Conservation (phyloP, 2,113 vertebrate species). For the Cheilinus undulatus region DNA sequence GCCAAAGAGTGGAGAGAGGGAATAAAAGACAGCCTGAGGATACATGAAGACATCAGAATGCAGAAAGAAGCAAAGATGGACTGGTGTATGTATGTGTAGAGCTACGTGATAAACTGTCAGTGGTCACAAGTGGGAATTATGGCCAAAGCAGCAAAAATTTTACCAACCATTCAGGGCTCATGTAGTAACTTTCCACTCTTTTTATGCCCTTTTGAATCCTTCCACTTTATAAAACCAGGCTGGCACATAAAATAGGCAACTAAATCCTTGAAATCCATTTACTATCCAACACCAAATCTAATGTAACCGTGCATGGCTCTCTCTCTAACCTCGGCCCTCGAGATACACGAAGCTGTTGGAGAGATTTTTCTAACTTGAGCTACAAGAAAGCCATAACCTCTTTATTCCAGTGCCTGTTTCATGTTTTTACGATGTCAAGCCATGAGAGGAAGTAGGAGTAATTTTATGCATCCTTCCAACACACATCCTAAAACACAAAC, state of each 20-base stretch:
- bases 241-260: slow-evolving; percentile 4
- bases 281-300: slow-evolving; percentile 14
- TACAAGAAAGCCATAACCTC: background rate
- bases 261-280: slow-evolving; percentile 9
- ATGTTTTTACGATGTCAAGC: background rate
- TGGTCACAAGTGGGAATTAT: slow-evolving; percentile 18
- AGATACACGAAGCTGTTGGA: background rate
- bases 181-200: slow-evolving; percentile 29
- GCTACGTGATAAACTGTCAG: slow-evolving; percentile 26
- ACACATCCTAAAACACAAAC: slow-evolving; percentile 29
- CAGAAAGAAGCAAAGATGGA: slow-evolving; percentile 21
- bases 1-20: slow-evolving; percentile 24
- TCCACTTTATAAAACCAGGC: too few relatives aligned
- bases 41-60: background rate
- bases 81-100: slow-evolving; percentile 28
- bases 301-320: background rate
- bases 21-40: background rate
- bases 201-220: too few relatives aligned
- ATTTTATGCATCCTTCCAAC: slow-evolving; percentile 28
- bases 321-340: background rate
- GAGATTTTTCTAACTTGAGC: background rate
- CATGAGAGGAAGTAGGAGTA: slow-evolving; percentile 13
- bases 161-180: slow-evolving; percentile 20
- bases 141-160: slow-evolving; percentile 22
- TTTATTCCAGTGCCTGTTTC: background rate